Conservation (phyloP, 2,888 invertebrate species). For the Anthophora plumipes region DNA sequence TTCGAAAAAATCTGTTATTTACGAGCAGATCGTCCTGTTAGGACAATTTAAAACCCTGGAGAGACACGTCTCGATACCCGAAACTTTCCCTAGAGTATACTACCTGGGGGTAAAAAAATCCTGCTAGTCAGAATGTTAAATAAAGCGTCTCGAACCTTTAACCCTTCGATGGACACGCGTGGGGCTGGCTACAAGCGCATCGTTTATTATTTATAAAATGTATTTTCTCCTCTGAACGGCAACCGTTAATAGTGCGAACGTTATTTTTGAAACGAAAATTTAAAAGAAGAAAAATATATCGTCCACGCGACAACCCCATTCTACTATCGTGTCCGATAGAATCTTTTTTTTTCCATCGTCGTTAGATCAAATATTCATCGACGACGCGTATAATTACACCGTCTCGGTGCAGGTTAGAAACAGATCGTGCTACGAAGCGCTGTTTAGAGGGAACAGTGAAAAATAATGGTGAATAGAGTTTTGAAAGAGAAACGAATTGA, state of each 20-base stretch:
- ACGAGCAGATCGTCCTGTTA: not conserved
- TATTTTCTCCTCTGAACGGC: not conserved
- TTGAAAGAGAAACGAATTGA: slow-evolving; percentile 41
- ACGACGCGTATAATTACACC: not conserved
- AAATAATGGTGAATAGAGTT: slow-evolving; percentile 45
- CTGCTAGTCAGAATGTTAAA: slow-evolving; percentile 11
- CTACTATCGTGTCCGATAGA: no score
- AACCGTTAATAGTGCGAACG: not conserved
- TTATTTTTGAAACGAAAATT: not conserved
- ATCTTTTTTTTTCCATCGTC: not conserved
- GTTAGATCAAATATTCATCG: slow-evolving; percentile 39
- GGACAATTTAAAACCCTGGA: not conserved
- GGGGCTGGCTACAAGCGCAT: not conserved
- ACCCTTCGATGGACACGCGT: slow-evolving; percentile 10
- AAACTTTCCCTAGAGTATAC: not conserved
- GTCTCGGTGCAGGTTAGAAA: slow-evolving; percentile 24
- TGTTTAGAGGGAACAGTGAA: slow-evolving; percentile 48
- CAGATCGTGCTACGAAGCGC: not conserved
- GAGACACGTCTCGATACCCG: not conserved
- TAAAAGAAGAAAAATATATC: no score
- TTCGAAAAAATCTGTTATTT: not conserved
- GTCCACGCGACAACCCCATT: no score
- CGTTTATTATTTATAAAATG: slow-evolving; percentile 35
- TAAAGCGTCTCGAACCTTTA: slow-evolving; percentile 16
- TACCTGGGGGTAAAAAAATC: slow-evolving; percentile 4